Evolutionary conservation across 2,113 vertebrate genomes (phyloP), one percentile per base, ranked within the genome.

Genomic region (Zapus hudsonius): DNA sequence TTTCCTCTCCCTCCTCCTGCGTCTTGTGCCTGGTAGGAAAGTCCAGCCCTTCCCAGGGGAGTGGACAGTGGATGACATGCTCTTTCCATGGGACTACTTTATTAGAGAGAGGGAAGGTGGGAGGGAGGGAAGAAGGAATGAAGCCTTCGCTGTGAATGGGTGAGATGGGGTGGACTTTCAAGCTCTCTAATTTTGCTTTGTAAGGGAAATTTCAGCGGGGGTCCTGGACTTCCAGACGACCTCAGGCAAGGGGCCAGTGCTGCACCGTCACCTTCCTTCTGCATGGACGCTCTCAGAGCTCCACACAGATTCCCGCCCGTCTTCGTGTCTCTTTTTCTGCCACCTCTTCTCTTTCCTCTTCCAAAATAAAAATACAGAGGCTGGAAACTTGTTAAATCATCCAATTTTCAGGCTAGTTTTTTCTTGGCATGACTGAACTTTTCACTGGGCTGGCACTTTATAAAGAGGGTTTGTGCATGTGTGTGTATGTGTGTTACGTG

Each of bases 291-390:
- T 72, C 2, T 55, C 38, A 36, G 27, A 0, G 16, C 38, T 72
- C 73, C n/a, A 10, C 22, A 69, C 25, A 59, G 16, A n/a, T 29
- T n/a, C 36, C 11, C 10, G 22, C 17, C 36, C 17, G 31, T 7
- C 52, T 64, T 25, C 44, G 73, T 36, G 76, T 57, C 67, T 69
- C 75, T 27, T 13, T 19, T 36, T 87, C 59, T 42, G 57, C 63
- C 63, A 52, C 52, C 52, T 59, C 75, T 80, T 84, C n/a, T 87
- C 47, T 76, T 81, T 47, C 64, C 33, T 86, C 47, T 90, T 91
- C 79, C 29, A 84, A 47, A 73, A 64, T 29, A 38, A 88, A 90
- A 94, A 20, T 6, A 81, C 52, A 38, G 74, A 23, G 4, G 29
- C 17, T 8, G 55, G 52, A 63, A 86, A 20, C 69, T 52, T 31